Percentiles rank a stretch among this genome's conserved stretches.
phyloP scores from a whole-genome alignment of 2,797 vertebrate genomes.

The Poecile montanus region DNA sequence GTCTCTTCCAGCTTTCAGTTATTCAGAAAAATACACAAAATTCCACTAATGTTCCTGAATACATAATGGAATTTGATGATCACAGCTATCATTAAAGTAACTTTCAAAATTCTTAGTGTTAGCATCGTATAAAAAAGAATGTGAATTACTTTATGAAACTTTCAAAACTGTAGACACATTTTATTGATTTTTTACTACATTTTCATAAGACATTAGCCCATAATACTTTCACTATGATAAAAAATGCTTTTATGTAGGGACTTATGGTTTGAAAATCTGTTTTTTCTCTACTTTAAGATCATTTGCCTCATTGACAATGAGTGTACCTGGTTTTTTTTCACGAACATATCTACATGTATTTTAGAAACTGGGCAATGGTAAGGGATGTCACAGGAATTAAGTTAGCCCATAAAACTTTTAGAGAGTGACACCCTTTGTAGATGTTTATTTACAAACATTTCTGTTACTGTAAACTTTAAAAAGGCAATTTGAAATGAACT shows the following conservation, averaged over 20 bases:
- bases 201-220: neutral
- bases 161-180: neutral
- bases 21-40: constrained; percentile 10
- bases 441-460: constrained; percentile 1
- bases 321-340: neutral
- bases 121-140: neutral
- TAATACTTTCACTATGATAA: neutral
- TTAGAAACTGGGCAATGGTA: neutral
- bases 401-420: neutral
- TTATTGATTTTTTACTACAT: neutral
- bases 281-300: neutral
- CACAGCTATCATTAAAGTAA: neutral
- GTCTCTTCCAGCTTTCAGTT: constrained; percentile 17
- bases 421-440: neutral
- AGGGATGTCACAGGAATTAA: neutral
- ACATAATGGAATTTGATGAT: neutral
- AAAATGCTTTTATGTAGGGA: neutral
- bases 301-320: neutral
- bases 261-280: neutral
- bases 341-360: neutral
- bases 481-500: neutral
- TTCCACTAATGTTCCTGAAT: constrained; percentile 18
- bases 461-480: neutral
- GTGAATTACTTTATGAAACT: neutral
- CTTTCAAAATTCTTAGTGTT: neutral